Evolutionary conservation across 2,888 invertebrate species (phyloP), one percentile per base, ranked within the genome.

Genomic region (Trichogramma evanescens): DNA sequence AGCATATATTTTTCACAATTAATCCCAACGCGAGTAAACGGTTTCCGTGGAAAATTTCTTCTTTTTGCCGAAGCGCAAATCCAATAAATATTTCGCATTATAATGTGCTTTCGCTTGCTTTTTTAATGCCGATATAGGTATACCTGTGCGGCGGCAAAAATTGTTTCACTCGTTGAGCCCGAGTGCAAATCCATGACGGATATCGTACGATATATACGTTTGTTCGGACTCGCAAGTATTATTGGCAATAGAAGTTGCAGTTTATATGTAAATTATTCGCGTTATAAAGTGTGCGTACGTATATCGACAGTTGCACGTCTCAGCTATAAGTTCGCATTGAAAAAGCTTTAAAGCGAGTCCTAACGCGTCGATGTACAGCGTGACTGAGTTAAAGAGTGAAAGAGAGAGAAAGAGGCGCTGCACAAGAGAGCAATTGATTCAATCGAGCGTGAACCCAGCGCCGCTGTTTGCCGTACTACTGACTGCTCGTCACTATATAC

Each of bases 371-470:
- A 26, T 26, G 26, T 26, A 26, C 26, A 26, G 26, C 26, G 26
- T 26, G 26, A 26, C 26, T 26, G 26, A 26, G 26, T 26, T 26
- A 26, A 26, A 26, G 26, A 26, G 26, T 26, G 26, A 26, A 2
- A 26, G 26, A 26, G 26, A 26, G 44, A 42, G 54, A 45, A 46
- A 52, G 10, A 45, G 58, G 55, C 51, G 52, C 26, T 55, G 55
- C 54, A 46, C 43, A 50, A 54, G 51, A 56, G 65, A 59, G 59
- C 54, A 62, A 64, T 65, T 65, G 63, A 59, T 58, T 62, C 62
- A 57, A 65, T 64, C 61, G 62, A 53, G 52, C 49, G 48, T 54
- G 50, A 62, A 50, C 46, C 9, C 45, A 13, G 13, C 42, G 26
- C 26, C 26, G 26, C 26, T 26, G 26, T 26, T 26, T 26, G 26